These are phyloP conservation scores for Pampusana beccarii DNA, from an alignment of 2,113 vertebrate species.

Conservation along the genomic window DNA sequence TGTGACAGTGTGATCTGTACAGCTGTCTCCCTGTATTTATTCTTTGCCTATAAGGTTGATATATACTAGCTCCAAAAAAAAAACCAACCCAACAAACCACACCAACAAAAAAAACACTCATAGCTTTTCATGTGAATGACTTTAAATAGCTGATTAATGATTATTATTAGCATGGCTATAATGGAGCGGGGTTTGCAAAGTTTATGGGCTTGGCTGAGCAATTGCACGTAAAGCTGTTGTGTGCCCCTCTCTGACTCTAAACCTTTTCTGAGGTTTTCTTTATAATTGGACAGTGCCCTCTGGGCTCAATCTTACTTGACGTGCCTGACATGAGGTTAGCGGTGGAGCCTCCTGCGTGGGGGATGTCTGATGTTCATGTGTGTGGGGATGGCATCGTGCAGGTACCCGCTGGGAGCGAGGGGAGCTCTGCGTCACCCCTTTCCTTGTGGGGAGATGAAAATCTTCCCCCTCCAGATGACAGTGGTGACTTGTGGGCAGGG, in stretches of 20 bases:
- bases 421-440: background rate
- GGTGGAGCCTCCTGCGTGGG: background rate
- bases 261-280: constrained; percentile 31
- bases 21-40: constrained; percentile 73
- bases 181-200: background rate
- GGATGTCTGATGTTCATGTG: background rate
- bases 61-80: constrained; percentile 1
- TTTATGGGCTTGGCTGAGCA: constrained; percentile 23
- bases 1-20: constrained; percentile 67
- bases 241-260: background rate
- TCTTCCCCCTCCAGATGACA: background rate
- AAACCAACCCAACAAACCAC: background rate
- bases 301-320: background rate
- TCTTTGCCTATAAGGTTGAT: constrained; percentile 67
- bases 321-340: background rate
- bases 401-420: accelerated
- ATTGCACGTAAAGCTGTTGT: background rate
- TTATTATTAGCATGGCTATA: background rate
- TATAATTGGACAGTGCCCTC: constrained; percentile 25
- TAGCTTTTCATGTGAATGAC: constrained; percentile 38
- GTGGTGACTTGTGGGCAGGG: background rate
- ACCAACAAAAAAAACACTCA: background rate
- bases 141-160: constrained; percentile 62
- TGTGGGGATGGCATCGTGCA: background rate
- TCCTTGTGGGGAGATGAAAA: background rate